Conservation (phyloP, 1,140 invertebrate species). For the Neuroterus valhalla region DNA sequence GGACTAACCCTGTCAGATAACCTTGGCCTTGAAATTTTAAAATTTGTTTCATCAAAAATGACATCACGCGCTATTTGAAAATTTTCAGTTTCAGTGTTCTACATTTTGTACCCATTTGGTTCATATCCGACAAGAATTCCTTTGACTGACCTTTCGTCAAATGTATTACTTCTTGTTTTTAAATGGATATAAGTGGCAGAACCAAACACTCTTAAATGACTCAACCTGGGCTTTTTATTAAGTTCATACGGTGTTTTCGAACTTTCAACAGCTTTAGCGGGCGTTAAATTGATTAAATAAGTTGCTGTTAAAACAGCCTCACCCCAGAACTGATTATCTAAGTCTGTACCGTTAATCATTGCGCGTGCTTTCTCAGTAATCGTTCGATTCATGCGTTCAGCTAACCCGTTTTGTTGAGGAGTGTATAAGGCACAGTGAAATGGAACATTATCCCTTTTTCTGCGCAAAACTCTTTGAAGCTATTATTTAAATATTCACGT, state of each 20-base stretch:
- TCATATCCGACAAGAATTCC: too few relatives aligned
- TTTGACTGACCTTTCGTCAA: too few relatives aligned
- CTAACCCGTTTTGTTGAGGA: too few relatives aligned
- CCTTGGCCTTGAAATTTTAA: too few relatives aligned
- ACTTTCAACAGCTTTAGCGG: too few relatives aligned
- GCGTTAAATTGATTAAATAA: background rate
- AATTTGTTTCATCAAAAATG: too few relatives aligned
- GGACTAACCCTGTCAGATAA: too few relatives aligned
- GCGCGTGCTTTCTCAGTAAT: background rate
- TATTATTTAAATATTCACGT: slow-evolving; percentile 45
- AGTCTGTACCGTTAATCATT: too few relatives aligned
- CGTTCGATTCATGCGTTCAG: background rate
- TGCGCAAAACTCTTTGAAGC: slow-evolving; percentile 34
- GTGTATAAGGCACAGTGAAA: too few relatives aligned
- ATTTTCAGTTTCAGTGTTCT: too few relatives aligned
- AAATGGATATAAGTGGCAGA: slow-evolving; percentile 65
- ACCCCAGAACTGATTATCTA: background rate
- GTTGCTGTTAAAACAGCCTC: background rate
- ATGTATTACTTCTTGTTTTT: slow-evolving; percentile 65
- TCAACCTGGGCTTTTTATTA: slow-evolving; percentile 64
- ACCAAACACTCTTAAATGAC: slow-evolving; percentile 72
- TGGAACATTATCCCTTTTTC: slow-evolving; percentile 19
- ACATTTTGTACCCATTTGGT: too few relatives aligned
- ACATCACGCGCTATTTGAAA: too few relatives aligned
- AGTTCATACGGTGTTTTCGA: slow-evolving; percentile 46